Evolutionary conservation across 2,797 vertebrate genomes (phyloP).

Genomic region (Oreochromis grahami): DNA sequence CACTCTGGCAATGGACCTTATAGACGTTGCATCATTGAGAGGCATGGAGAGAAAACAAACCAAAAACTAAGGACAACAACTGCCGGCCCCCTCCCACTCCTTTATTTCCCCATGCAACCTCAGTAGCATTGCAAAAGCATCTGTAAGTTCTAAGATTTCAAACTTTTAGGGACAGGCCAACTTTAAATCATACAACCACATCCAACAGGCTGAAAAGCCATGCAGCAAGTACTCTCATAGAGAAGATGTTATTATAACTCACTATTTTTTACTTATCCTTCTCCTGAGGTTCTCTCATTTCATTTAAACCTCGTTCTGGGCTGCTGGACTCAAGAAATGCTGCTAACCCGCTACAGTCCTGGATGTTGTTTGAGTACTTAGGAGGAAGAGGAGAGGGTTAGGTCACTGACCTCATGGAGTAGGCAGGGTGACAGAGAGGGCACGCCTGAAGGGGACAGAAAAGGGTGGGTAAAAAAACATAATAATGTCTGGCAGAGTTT

Average conservation of each 20-base stretch:
- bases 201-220: constrained; percentile 64
- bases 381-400: constrained; percentile 56
- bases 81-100: constrained; percentile 34
- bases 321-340: constrained; percentile 51
- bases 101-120: constrained; percentile 61
- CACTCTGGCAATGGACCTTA: constrained; percentile 25
- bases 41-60: constrained; percentile 55
- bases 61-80: constrained; percentile 57
- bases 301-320: constrained; percentile 53
- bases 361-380: constrained; percentile 45
- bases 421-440: constrained; percentile 41
- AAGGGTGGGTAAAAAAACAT: background rate
- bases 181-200: constrained; percentile 74
- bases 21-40: constrained; percentile 70
- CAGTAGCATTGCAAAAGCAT: constrained; percentile 73
- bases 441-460: constrained; percentile 28
- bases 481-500: constrained; percentile 19
- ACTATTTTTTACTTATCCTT: constrained; percentile 31
- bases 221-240: constrained; percentile 53
- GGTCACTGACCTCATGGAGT: constrained; percentile 50
- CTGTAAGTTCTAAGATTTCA: constrained; percentile 65
- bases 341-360: constrained; percentile 35
- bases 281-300: constrained; percentile 64
- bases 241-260: constrained; percentile 64
- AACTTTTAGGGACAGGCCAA: constrained; percentile 56